Evolutionary conservation across 2,888 invertebrate species (phyloP), one percentile per base, ranked within the genome.

Genomic region (Campoplex capitator): DNA sequence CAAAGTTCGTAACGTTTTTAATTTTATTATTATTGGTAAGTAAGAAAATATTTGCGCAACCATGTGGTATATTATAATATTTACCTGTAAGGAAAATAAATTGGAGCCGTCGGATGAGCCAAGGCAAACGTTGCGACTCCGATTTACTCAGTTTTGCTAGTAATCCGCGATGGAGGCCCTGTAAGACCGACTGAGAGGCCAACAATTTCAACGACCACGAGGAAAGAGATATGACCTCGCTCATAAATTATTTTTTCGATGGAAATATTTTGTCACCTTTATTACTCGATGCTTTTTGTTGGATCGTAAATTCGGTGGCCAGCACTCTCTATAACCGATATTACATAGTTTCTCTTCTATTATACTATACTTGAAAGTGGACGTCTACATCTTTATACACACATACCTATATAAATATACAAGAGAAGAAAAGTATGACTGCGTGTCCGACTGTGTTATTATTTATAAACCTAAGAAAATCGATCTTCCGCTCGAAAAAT

Each of bases 241-340:
- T 90, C 91, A 90, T 93, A 93, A 93, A 93, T 93, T 93, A 89
- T 91, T 89, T 86, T 28, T 88, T 87, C 90, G 88, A 90, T 92
- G 92, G 92, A 91, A 93, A 93, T 93, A 93, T 94, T 94, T 93
- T 93, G 93, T 93, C 93, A 93, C 92, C 90, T 93, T 94, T 93
- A 93, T 92, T 92, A 88, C 92, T 83, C 87, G 89, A 87, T 87
- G 89, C 90, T 92, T 92, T 91, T 92, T 92, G 91, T 92, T 91
- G 79, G 91, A 92, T 92, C 93, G 89, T 93, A 93, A 93, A 93
- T 93, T 92, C 93, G 91, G 92, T 92, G 93, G 93, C 92, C 70
- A 38, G 23, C 38, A 58, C 62, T 85, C 75, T 76, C 77, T 83
- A 81, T 73, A 78, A 73, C 68, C 78, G 56, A 67, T 79, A 32